phyloP scores from a whole-genome alignment of 1,140 invertebrate genomes.

The Pollicipes pollicipes region DNA sequence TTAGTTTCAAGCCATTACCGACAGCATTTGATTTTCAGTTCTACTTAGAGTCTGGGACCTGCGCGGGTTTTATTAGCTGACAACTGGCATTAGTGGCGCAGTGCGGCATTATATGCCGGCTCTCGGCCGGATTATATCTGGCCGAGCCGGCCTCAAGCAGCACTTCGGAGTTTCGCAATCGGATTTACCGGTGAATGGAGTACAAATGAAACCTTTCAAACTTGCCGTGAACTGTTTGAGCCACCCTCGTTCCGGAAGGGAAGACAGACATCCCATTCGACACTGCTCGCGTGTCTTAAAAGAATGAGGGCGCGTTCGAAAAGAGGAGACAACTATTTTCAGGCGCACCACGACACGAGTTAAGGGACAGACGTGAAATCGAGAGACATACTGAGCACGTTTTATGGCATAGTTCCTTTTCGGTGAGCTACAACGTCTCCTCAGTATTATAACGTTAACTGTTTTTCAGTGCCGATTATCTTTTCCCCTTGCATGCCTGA shows the following conservation, averaged over 20 bases:
- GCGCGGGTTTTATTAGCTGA: not conserved
- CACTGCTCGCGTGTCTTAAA: not conserved
- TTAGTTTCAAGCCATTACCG: not conserved
- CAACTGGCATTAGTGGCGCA: not conserved
- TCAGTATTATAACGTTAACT: no score
- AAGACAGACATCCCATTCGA: not conserved
- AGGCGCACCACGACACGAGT: no score
- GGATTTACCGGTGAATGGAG: not conserved
- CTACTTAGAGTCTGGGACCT: not conserved
- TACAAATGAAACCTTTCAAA: not conserved
- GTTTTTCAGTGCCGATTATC: no score
- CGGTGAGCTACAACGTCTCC: no score
- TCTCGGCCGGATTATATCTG: not conserved
- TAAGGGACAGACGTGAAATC: no score
- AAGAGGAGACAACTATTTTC: no score
- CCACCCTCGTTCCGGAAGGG: not conserved
- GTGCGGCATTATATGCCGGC: not conserved
- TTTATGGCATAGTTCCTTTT: no score
- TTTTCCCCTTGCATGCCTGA: no score
- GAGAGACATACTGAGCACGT: no score
- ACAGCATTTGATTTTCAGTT: not conserved
- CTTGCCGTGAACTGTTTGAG: not conserved
- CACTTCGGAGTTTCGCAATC: not conserved
- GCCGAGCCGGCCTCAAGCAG: not conserved
- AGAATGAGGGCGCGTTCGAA: not conserved